Conservation (phyloP, 2,888 invertebrate genomes). For the Phymatocera aterrima region DNA sequence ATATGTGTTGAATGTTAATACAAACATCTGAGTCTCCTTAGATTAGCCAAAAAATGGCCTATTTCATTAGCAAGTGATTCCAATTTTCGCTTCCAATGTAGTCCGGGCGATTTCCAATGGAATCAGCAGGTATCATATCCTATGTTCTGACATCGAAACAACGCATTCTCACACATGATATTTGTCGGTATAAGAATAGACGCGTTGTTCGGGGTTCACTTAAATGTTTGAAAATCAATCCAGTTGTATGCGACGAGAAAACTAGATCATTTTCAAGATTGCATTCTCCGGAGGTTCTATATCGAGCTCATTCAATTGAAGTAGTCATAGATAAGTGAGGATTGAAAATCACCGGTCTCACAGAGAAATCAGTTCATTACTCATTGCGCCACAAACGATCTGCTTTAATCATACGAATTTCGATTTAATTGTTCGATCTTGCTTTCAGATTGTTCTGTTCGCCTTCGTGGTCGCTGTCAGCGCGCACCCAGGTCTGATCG, state of each 20-base stretch:
- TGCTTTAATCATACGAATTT: not conserved
- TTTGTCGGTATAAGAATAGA: no score
- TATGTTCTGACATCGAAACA: no score
- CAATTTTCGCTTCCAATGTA: no score
- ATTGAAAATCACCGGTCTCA: not conserved
- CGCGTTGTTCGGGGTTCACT: not conserved
- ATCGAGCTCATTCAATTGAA: not conserved
- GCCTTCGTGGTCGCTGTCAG: conserved; percentile 68
- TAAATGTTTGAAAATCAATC: no score
- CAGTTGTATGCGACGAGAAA: not conserved
- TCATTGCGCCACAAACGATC: not conserved
- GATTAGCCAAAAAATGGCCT: no score
- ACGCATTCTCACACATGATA: no score
- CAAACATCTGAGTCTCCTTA: no score
- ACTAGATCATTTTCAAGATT: not conserved
- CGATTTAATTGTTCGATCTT: not conserved
- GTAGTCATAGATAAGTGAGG: not conserved
- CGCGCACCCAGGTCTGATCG: conserved; percentile 66
- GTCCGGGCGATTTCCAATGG: no score
- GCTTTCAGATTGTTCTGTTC: conserved; percentile 68
- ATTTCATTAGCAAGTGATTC: no score
- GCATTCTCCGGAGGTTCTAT: not conserved
- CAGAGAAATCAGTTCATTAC: not conserved
- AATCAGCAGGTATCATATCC: no score
- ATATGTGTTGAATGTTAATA: no score